A percentile compares a stretch with the other conserved stretches of the same genome.
phyloP scores from a whole-genome alignment of 2,888 invertebrate species.

The Lithophane semibrunnea region DNA sequence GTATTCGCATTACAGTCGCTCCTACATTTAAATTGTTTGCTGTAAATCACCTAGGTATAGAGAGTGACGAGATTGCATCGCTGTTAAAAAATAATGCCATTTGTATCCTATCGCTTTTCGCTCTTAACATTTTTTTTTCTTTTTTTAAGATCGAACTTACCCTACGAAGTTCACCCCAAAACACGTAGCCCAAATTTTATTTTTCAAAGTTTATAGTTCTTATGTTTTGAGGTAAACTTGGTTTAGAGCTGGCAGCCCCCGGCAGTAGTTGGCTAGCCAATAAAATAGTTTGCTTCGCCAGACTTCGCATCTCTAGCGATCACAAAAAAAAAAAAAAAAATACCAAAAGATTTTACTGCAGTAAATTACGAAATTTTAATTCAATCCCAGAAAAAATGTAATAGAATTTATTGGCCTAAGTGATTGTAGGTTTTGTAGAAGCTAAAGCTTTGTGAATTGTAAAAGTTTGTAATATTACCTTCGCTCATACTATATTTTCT shows the following conservation, averaged over 20 bases:
- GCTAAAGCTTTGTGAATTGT: slow-evolving; percentile 38
- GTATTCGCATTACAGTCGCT: not conserved
- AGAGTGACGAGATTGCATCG: not conserved
- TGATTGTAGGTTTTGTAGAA: slow-evolving; percentile 43
- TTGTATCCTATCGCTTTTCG: not conserved
- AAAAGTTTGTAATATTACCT: slow-evolving; percentile 33
- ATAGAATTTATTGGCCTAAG: slow-evolving; percentile 32
- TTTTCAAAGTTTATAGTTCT: not conserved
- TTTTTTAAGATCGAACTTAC: not conserved
- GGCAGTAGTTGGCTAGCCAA: slow-evolving; percentile 28
- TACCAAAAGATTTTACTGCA: slow-evolving; percentile 40
- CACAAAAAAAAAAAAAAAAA: slow-evolving; percentile 32
- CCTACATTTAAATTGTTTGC: not conserved
- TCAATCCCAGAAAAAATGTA: slow-evolving; percentile 41
- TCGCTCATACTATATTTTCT: slow-evolving; percentile 26
- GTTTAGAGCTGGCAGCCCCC: slow-evolving; percentile 12
- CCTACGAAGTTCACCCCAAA: not conserved
- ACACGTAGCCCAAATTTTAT: not conserved
- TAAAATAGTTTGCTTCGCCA: slow-evolving; percentile 13
- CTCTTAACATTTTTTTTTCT: not conserved
- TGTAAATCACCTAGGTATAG: not conserved
- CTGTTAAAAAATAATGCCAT: not conserved
- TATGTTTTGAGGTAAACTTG: not conserved
- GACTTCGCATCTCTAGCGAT: too few species aligned
- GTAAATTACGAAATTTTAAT: slow-evolving; percentile 33